These are phyloP conservation scores for Zosterops borbonicus DNA, from an alignment of 2,113 vertebrate genomes.

Conservation along the genomic window DNA sequence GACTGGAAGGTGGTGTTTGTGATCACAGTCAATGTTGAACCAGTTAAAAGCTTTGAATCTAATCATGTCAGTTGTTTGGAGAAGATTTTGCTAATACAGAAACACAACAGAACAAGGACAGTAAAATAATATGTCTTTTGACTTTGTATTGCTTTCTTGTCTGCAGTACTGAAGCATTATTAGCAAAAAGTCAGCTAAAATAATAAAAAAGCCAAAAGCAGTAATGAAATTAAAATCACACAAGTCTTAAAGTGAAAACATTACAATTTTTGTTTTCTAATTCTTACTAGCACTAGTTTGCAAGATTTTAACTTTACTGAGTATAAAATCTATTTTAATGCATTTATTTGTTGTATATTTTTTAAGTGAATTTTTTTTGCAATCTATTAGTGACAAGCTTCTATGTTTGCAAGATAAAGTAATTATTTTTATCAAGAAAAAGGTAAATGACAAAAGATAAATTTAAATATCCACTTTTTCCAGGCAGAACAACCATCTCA, in stretches of 20 bases:
- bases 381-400: background rate
- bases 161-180: background rate
- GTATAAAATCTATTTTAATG: background rate
- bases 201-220: background rate
- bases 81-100: background rate
- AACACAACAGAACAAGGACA: background rate
- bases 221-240: background rate
- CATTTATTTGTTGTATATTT: background rate
- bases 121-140: background rate
- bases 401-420: background rate
- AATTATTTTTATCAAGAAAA: constrained; percentile 42
- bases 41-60: background rate
- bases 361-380: background rate
- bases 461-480: background rate
- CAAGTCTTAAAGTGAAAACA: background rate
- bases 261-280: background rate
- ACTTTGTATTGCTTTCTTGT: background rate
- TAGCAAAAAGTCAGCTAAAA: background rate
- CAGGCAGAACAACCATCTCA: background rate
- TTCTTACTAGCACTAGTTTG: background rate
- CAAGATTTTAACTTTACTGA: background rate
- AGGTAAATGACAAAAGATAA: background rate
- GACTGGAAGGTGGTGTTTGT: background rate
- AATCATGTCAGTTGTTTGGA: background rate
- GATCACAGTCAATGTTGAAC: background rate